A percentile compares a stretch with the other conserved stretches of the same genome.
phyloP scores from a whole-genome alignment of 35 echinoderm and acorn worm species.

The Lytechinus pictus region DNA sequence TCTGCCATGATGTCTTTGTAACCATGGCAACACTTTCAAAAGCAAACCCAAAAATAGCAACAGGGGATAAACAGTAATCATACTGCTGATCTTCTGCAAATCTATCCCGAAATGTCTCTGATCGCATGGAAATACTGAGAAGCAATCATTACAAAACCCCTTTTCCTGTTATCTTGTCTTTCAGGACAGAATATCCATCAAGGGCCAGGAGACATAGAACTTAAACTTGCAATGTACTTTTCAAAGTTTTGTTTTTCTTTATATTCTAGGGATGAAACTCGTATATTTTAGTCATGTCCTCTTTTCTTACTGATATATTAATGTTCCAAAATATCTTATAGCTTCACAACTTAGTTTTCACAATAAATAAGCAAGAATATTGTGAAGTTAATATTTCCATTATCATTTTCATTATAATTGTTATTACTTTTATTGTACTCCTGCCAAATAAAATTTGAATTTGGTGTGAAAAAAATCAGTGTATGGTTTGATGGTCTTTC shows the following conservation, averaged over 20 bases:
- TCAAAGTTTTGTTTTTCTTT: not conserved
- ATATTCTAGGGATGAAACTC: not conserved
- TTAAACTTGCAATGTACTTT: not conserved
- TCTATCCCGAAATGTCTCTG: not conserved
- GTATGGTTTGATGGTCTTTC: too few species aligned
- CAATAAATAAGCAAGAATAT: too few species aligned
- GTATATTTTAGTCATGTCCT: not conserved
- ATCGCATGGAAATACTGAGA: not conserved
- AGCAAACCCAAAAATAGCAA: not conserved
- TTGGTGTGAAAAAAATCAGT: too few species aligned
- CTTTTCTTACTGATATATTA: not conserved
- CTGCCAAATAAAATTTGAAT: too few species aligned
- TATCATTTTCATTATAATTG: too few species aligned
- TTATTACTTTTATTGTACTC: too few species aligned
- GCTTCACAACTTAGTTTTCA: too few species aligned
- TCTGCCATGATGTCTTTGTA: not conserved
- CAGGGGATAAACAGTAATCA: constrained; percentile 11
- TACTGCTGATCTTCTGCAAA: not conserved
- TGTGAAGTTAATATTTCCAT: too few species aligned
- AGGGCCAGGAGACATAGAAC: not conserved
- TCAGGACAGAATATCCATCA: not conserved
- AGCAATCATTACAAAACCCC: not conserved
- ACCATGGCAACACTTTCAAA: not conserved
- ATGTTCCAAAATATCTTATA: not conserved
- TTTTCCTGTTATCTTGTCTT: not conserved